phyloP scores from a whole-genome alignment of 1,140 invertebrate genomes.

The Trachymyrmex cornetzi region DNA sequence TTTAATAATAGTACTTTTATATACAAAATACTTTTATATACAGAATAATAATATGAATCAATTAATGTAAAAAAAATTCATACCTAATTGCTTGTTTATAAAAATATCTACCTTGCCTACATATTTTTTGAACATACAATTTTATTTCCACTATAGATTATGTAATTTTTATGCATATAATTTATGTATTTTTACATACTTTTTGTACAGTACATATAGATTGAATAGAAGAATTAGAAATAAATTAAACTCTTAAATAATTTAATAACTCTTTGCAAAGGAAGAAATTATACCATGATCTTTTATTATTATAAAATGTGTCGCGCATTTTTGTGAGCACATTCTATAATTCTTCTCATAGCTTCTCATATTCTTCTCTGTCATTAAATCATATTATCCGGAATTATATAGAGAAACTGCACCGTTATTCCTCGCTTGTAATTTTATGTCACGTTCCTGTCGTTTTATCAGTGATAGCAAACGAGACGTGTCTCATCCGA shows the following conservation, averaged over 20 bases:
- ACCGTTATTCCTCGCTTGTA: conserved; percentile 28
- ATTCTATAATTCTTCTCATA: not conserved
- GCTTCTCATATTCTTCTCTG: too few species aligned
- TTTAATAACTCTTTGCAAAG: not conserved
- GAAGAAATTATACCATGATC: not conserved
- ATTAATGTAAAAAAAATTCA: too few species aligned
- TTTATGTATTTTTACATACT: too few species aligned
- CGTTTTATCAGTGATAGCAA: not conserved
- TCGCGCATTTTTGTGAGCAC: not conserved
- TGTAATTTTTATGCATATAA: too few species aligned
- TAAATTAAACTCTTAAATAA: not conserved
- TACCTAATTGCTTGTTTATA: too few species aligned
- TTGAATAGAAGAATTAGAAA: not conserved
- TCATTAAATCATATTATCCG: not conserved
- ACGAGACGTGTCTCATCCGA: conserved; percentile 13
- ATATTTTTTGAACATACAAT: too few species aligned
- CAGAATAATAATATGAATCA: too few species aligned
- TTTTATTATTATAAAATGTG: not conserved
- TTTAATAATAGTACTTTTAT: too few species aligned
- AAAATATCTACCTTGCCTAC: too few species aligned
- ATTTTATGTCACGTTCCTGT: conserved; percentile 11
- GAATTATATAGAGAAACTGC: conserved; percentile 31
- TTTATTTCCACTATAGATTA: too few species aligned
- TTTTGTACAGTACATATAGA: not conserved
- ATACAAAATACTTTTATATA: too few species aligned